These are phyloP conservation scores for Stichopus horrens DNA, from an alignment of 53 echinoderm and acorn worm genomes.

Conservation along the genomic window DNA sequence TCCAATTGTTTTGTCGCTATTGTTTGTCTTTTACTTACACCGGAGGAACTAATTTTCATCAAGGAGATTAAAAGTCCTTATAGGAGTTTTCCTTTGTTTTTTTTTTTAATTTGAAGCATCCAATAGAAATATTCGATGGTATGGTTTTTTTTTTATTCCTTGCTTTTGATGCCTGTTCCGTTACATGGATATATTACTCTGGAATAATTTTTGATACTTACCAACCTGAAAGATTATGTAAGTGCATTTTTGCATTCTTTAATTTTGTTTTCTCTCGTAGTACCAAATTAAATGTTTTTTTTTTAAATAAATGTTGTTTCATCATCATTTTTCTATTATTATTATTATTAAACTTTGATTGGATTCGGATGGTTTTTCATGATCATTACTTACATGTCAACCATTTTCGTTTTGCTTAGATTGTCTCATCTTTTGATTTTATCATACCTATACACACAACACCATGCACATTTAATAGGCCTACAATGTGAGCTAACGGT, in stretches of 20 bases:
- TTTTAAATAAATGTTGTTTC: neutral
- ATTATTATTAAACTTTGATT: too few species aligned
- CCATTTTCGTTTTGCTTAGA: too few species aligned
- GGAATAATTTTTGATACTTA: neutral
- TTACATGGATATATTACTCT: conserved; percentile 4
- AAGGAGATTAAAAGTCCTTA: neutral
- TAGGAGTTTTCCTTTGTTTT: neutral
- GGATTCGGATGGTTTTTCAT: too few species aligned
- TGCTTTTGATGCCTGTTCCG: neutral
- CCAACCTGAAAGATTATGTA: neutral
- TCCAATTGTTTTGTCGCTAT: neutral
- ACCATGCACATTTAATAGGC: too few species aligned
- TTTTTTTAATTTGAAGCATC: neutral
- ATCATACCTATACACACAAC: too few species aligned
- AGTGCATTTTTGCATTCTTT: neutral
- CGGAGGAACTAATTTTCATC: neutral
- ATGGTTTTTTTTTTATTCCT: neutral
- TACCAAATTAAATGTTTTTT: neutral
- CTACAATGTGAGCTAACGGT: too few species aligned
- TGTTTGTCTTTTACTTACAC: neutral
- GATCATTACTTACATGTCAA: too few species aligned
- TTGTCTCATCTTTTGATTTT: too few species aligned
- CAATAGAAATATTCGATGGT: neutral
- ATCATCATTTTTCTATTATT: neutral
- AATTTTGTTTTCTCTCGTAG: neutral